A percentile compares a stretch with the other conserved stretches of the same genome.
These are phyloP conservation scores for Trichogramma dendrolimi DNA, from an alignment of 2,888 invertebrate species.

Conservation along the genomic window DNA sequence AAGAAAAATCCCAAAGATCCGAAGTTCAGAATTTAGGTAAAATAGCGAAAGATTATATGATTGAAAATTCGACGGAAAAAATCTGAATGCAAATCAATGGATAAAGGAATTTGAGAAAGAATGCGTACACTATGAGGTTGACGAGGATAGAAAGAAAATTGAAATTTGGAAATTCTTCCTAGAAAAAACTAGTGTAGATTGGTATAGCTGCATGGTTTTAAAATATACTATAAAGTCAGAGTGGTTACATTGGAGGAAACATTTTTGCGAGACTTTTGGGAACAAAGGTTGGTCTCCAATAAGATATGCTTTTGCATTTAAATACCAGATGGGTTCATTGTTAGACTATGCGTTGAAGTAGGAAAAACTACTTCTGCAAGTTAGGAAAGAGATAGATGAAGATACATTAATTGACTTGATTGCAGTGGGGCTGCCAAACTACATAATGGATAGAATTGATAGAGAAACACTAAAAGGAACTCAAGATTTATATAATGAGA, in stretches of 20 bases:
- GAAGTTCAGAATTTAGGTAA: constrained; percentile 8
- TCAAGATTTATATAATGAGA: constrained; percentile 38
- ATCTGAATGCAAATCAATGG: constrained; percentile 33
- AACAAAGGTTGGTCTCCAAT: constrained; percentile 28
- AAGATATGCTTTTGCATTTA: constrained; percentile 26
- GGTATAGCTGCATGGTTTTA: constrained; percentile 27
- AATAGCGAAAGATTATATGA: constrained; percentile 22
- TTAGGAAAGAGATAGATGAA: constrained; percentile 31
- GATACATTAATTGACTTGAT: constrained; percentile 37
- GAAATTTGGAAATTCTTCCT: constrained; percentile 22
- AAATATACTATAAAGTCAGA: constrained; percentile 16
- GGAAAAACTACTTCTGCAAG: constrained; percentile 32
- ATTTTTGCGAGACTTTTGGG: constrained; percentile 24
- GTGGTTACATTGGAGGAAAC: constrained; percentile 22
- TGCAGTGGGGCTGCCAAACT: constrained; percentile 38
- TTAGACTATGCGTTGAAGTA: constrained; percentile 30
- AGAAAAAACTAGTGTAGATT: constrained; percentile 24
- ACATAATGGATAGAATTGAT: constrained; percentile 37
- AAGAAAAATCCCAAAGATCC: constrained; percentile 4
- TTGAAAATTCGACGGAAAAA: constrained; percentile 32
- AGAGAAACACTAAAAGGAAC: constrained; percentile 36
- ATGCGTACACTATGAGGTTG: constrained; percentile 31
- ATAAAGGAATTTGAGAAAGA: constrained; percentile 33
- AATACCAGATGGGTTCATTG: constrained; percentile 25
- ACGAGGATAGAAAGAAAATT: constrained; percentile 27